phyloP scores from a whole-genome alignment of 1,140 invertebrate genomes.

The Euglossa dilemma region DNA sequence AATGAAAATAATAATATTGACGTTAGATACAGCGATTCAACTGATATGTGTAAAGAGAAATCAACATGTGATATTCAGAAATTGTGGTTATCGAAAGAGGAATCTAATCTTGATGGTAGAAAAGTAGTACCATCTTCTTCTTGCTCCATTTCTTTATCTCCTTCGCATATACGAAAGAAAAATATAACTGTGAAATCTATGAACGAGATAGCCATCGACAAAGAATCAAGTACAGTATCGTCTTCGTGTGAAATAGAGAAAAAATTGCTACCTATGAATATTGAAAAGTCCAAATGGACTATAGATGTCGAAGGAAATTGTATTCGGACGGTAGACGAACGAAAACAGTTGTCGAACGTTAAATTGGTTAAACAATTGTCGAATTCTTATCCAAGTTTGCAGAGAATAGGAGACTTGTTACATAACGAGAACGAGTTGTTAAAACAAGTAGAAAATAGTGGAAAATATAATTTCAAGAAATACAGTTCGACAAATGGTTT shows the following conservation, averaged over 20 bases:
- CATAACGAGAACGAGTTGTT: not conserved
- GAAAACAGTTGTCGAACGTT: not conserved
- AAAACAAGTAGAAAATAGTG: too few species aligned
- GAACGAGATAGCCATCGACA: not conserved
- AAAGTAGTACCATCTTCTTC: conserved; percentile 33
- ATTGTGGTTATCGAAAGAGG: conserved; percentile 82
- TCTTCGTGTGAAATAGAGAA: not conserved
- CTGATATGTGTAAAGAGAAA: too few species aligned
- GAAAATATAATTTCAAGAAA: not conserved
- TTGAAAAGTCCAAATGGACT: not conserved
- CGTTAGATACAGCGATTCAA: too few species aligned
- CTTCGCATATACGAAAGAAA: not conserved
- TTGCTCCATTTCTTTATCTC: conserved; percentile 35
- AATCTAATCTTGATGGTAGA: conserved; percentile 82
- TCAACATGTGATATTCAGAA: conserved; percentile 46
- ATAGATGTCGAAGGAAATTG: not conserved
- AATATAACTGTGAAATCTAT: too few species aligned
- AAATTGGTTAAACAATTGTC: not conserved
- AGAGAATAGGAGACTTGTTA: not conserved
- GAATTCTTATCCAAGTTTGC: not conserved
- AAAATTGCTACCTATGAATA: not conserved
- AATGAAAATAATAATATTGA: not conserved
- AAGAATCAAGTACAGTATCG: not conserved
- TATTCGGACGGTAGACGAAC: too few species aligned
- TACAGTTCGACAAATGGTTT: not conserved